Percentiles rank a stretch among this genome's conserved stretches.
These are phyloP conservation scores for Sebastes oblongus DNA, from an alignment of 2,797 vertebrate genomes.

Conservation along the genomic window DNA sequence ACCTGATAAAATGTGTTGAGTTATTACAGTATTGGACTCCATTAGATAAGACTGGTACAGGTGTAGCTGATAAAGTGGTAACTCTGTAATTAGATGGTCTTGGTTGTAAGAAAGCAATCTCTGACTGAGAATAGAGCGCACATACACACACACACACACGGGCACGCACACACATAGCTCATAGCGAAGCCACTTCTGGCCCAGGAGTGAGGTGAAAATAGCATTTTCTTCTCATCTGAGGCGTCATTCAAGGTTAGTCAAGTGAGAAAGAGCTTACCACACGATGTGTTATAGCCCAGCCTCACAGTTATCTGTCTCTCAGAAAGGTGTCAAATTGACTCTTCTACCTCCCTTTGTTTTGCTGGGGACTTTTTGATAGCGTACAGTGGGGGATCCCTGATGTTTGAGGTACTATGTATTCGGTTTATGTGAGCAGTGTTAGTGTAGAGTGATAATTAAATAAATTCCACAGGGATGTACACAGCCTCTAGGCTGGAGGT, in stretches of 20 bases:
- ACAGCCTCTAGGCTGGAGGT: conserved; percentile 20
- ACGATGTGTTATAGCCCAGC: conserved; percentile 58
- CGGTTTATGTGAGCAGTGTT: conserved; percentile 26
- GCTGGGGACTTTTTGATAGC: conserved; percentile 27
- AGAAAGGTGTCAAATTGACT: conserved; percentile 72
- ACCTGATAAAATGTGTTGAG: not conserved
- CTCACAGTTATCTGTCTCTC: conserved; percentile 52
- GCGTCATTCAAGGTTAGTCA: conserved; percentile 84
- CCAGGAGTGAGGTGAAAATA: conserved; percentile 82
- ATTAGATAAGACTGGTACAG: not conserved
- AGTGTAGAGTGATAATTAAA: conserved; percentile 62
- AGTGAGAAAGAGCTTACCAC: conserved; percentile 78
- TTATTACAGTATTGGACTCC: not conserved
- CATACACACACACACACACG: not conserved
- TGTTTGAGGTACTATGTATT: conserved; percentile 40
- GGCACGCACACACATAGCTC: conserved; percentile 3
- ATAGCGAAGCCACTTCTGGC: conserved; percentile 68
- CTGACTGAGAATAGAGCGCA: conserved; percentile 46
- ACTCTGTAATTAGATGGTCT: conserved; percentile 20
- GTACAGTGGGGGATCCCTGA: conserved; percentile 34
- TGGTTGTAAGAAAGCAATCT: conserved; percentile 55
- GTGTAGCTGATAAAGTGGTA: not conserved
- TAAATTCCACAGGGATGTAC: conserved; percentile 40
- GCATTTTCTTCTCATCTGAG: conserved; percentile 81
- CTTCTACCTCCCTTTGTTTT: conserved; percentile 55